Percentiles rank a stretch among this genome's conserved stretches.
These are phyloP conservation scores for Ochlodes sylvanus DNA, from an alignment of 2,888 invertebrate genomes.

Conservation along the genomic window DNA sequence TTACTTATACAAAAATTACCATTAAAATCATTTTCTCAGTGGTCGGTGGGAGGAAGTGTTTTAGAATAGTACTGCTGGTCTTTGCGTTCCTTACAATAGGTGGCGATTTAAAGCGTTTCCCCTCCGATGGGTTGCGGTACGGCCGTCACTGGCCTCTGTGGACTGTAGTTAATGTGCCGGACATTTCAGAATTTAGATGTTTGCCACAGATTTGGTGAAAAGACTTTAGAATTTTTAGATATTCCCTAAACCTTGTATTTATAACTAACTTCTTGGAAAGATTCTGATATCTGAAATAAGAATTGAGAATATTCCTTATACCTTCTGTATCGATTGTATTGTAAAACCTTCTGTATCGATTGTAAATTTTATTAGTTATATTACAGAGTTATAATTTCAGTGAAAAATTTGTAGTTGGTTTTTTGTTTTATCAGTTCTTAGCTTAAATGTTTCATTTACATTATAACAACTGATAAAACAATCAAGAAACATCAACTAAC, in stretches of 20 bases:
- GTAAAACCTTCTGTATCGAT: too few relatives aligned
- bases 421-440: too few relatives aligned
- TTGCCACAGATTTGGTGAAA: slow-evolving; percentile 48
- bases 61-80: slow-evolving; percentile 19
- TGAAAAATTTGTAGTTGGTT: too few relatives aligned
- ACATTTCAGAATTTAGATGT: slow-evolving; percentile 70
- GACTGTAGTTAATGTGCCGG: slow-evolving; percentile 83
- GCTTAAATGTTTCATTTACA: too few relatives aligned
- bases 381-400: too few relatives aligned
- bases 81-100: slow-evolving; percentile 65
- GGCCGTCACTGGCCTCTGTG: slow-evolving; percentile 59
- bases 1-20: not conserved
- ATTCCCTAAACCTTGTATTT: not conserved
- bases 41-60: not conserved
- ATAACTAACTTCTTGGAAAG: too few relatives aligned
- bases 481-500: too few relatives aligned
- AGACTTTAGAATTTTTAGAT: slow-evolving; percentile 37
- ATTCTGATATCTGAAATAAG: too few relatives aligned
- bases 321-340: too few relatives aligned
- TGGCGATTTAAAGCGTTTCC: slow-evolving; percentile 76
- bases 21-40: not conserved
- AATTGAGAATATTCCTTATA: too few relatives aligned
- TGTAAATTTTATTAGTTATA: too few relatives aligned
- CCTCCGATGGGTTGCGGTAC: slow-evolving; percentile 66
- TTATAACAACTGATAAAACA: too few relatives aligned